phyloP scores from a whole-genome alignment of 2,888 invertebrate species.

The Phengaris arion region DNA sequence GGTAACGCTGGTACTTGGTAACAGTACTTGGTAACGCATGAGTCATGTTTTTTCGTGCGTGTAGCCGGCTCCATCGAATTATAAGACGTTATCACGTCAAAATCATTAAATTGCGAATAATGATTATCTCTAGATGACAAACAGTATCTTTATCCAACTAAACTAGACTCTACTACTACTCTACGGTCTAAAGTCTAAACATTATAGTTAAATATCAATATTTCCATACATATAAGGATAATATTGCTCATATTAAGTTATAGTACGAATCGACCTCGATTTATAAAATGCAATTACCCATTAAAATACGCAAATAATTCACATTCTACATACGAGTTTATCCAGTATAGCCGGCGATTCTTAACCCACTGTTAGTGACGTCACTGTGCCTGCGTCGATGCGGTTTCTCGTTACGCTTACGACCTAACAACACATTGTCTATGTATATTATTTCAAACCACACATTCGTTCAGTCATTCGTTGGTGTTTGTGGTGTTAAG shows the following conservation, averaged over 20 bases:
- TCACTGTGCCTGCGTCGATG: conserved; percentile 21
- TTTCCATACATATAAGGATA: background rate
- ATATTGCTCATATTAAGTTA: background rate
- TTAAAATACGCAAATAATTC: conserved; percentile 21
- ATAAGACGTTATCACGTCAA: too few relatives aligned
- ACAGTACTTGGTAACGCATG: too few relatives aligned
- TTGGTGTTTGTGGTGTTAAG: conserved; percentile 8
- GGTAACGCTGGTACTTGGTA: too few relatives aligned
- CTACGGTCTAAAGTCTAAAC: background rate
- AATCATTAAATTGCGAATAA: too few relatives aligned
- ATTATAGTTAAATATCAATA: background rate
- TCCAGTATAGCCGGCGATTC: conserved; percentile 15
- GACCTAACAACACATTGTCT: conserved; percentile 17
- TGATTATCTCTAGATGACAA: too few relatives aligned
- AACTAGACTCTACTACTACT: background rate
- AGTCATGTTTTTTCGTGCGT: too few relatives aligned
- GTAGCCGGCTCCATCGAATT: too few relatives aligned
- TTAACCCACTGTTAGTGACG: conserved; percentile 6
- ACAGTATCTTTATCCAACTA: background rate
- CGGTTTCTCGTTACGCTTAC: conserved; percentile 23
- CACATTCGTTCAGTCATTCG: conserved; percentile 12
- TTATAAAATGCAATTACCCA: conserved; percentile 22
- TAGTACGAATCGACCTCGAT: conserved; percentile 10
- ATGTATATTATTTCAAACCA: conserved; percentile 8
- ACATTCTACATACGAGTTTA: conserved; percentile 20